Percentiles rank a stretch among this genome's conserved stretches.
Conservation (phyloP, 2,888 invertebrate species). For the Leucophenga montana region DNA sequence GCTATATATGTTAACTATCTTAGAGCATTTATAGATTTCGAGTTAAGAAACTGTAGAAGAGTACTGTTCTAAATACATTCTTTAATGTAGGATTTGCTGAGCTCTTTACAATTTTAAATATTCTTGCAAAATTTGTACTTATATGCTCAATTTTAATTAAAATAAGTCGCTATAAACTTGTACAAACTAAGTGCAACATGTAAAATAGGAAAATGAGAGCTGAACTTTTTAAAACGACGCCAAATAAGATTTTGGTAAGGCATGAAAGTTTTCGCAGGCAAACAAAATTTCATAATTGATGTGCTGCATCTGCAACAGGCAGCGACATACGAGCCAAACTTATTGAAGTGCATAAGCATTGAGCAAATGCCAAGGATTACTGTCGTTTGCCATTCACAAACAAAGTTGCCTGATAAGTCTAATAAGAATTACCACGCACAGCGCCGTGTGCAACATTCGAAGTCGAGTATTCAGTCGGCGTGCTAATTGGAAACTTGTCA, state of each 20-base stretch:
- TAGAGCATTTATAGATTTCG: too few species aligned
- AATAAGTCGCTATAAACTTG: not conserved
- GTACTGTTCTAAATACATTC: too few species aligned
- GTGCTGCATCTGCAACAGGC: not conserved
- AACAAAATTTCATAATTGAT: slow-evolving; percentile 21
- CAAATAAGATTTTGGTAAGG: slow-evolving; percentile 13
- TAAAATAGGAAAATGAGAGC: not conserved
- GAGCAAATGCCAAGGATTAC: not conserved
- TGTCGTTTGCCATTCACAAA: slow-evolving; percentile 5
- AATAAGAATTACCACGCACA: slow-evolving; percentile 1
- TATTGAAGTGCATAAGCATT: slow-evolving; percentile 7
- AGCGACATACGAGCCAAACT: not conserved
- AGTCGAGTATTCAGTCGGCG: not conserved
- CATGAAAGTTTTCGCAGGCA: not conserved
- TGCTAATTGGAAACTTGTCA: slow-evolving; percentile 24
- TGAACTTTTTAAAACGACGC: not conserved
- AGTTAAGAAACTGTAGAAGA: too few species aligned
- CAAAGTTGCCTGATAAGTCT: slow-evolving; percentile 13
- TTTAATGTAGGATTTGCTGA: too few species aligned
- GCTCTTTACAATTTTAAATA: too few species aligned
- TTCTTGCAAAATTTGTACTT: too few species aligned
- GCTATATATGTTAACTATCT: too few species aligned
- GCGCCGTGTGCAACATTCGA: not conserved
- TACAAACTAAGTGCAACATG: not conserved
- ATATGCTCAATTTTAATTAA: slow-evolving; percentile 7